These are phyloP conservation scores for Ophiothrix spiculata DNA, from an alignment of 35 echinoderm and acorn worm species.

Conservation along the genomic window DNA sequence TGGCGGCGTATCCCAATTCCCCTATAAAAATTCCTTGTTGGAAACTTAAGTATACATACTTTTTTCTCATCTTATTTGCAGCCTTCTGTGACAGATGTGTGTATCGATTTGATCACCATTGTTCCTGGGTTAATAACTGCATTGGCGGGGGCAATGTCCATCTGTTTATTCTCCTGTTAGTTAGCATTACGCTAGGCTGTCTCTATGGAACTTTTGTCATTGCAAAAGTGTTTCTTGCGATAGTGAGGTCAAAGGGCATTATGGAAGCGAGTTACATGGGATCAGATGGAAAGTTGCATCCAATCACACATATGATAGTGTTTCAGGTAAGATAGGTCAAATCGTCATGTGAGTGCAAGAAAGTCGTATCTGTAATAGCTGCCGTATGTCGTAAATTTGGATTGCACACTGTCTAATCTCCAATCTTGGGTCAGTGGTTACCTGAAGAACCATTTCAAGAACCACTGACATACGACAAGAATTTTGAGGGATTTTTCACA, in stretches of 20 bases:
- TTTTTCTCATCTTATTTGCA: constrained; percentile 39
- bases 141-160: constrained; percentile 70
- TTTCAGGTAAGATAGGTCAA: constrained; percentile 47
- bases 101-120: constrained; percentile 89
- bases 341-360: too few species aligned
- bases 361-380: too few species aligned
- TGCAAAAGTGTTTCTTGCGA: constrained; percentile 6
- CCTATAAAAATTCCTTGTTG: too few species aligned
- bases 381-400: too few species aligned
- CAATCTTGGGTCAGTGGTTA: too few species aligned
- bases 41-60: neutral
- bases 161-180: constrained; percentile 58
- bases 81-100: constrained; percentile 87
- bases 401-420: too few species aligned
- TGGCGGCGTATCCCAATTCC: too few species aligned
- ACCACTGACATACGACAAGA: too few species aligned
- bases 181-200: constrained; percentile 39
- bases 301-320: constrained; percentile 34
- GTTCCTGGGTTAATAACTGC: constrained; percentile 90
- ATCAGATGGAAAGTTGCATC: constrained; percentile 36
- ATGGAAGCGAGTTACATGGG: constrained; percentile 49
- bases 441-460: too few species aligned
- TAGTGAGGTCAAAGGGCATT: constrained; percentile 33
- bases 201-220: constrained; percentile 23
- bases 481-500: too few species aligned